Percentiles rank a stretch among this genome's conserved stretches.
These are phyloP conservation scores for Hephaestus fuliginosus DNA, from an alignment of 2,797 vertebrate species.

Conservation along the genomic window DNA sequence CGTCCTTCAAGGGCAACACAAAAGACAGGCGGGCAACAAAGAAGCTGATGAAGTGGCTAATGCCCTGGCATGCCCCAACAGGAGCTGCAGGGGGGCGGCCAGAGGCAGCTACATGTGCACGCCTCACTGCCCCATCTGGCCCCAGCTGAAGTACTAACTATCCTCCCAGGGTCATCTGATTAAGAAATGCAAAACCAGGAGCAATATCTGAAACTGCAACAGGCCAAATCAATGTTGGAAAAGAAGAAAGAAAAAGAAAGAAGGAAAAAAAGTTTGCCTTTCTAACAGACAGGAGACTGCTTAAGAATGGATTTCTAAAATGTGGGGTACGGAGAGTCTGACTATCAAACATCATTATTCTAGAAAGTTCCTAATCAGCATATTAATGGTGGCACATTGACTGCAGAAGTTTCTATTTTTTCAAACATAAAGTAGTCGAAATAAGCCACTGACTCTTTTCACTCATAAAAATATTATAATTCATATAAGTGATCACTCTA, in stretches of 20 bases:
- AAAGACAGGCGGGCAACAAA: constrained; percentile 84
- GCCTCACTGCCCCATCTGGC: constrained; percentile 78
- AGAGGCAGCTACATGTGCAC: constrained; percentile 75
- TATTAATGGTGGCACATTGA: constrained; percentile 80
- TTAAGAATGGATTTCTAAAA: constrained; percentile 76
- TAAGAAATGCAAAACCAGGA: constrained; percentile 73
- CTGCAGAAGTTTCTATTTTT: constrained; percentile 77
- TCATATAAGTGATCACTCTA: constrained; percentile 83
- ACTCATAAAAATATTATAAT: constrained; percentile 83
- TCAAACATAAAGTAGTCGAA: constrained; percentile 73
- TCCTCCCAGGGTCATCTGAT: constrained; percentile 76
- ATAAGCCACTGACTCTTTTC: constrained; percentile 81
- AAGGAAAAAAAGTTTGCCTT: constrained; percentile 41
- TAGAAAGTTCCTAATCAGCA: constrained; percentile 84
- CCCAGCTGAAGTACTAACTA: constrained; percentile 69
- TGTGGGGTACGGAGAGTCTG: constrained; percentile 51
- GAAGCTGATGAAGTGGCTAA: constrained; percentile 87
- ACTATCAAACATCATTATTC: constrained; percentile 82
- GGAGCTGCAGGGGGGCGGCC: constrained; percentile 77
- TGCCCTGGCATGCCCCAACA: constrained; percentile 84
- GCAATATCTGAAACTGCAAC: constrained; percentile 68
- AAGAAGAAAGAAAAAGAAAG: constrained; percentile 10
- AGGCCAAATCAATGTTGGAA: constrained; percentile 76
- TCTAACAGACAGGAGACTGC: constrained; percentile 61
- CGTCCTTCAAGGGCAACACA: constrained; percentile 83